Conservation (phyloP, 2,888 invertebrate genomes). For the Oconnorella tubifera region DNA sequence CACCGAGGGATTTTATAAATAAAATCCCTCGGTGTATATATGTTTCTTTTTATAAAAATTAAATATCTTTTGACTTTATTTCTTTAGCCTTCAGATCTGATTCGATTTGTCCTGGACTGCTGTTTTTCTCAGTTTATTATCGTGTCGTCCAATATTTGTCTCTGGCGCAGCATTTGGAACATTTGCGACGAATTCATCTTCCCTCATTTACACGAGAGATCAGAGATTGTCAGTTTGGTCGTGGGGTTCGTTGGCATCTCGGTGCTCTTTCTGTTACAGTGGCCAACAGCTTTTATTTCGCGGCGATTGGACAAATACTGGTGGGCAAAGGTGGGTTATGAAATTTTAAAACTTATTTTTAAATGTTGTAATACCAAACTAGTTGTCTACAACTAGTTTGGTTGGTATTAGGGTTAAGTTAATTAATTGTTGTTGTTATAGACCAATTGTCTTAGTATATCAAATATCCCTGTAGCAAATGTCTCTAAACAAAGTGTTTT, state of each 20-base stretch:
- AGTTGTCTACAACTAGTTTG: too few species aligned
- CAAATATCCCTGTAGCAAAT: too few species aligned
- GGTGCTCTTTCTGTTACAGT: slow-evolving; percentile 20
- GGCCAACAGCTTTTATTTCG: slow-evolving; percentile 19
- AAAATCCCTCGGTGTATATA: too few species aligned
- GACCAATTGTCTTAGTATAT: too few species aligned
- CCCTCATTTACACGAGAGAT: slow-evolving; percentile 11
- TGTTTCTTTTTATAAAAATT: too few species aligned
- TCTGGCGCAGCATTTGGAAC: slow-evolving; percentile 39
- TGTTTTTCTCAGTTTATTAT: slow-evolving; percentile 35
- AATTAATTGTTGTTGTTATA: too few species aligned
- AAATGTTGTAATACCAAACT: too few species aligned
- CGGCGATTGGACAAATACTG: slow-evolving; percentile 16
- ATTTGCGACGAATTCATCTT: slow-evolving; percentile 31
- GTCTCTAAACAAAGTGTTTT: too few species aligned
- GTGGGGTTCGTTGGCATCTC: slow-evolving; percentile 19
- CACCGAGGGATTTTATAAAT: too few species aligned
- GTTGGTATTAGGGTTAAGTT: too few species aligned
- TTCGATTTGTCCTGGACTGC: slow-evolving; percentile 29
- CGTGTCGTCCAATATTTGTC: slow-evolving; percentile 26
- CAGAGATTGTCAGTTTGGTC: slow-evolving; percentile 29
- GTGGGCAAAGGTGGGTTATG: slow-evolving; percentile 25
- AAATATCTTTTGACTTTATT: too few species aligned
- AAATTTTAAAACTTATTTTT: too few species aligned
- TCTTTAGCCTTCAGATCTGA: slow-evolving; percentile 6